Percentiles rank a stretch among this genome's conserved stretches.
Conservation (phyloP, 2,888 invertebrate genomes). For the Andrena haemorrhoa region DNA sequence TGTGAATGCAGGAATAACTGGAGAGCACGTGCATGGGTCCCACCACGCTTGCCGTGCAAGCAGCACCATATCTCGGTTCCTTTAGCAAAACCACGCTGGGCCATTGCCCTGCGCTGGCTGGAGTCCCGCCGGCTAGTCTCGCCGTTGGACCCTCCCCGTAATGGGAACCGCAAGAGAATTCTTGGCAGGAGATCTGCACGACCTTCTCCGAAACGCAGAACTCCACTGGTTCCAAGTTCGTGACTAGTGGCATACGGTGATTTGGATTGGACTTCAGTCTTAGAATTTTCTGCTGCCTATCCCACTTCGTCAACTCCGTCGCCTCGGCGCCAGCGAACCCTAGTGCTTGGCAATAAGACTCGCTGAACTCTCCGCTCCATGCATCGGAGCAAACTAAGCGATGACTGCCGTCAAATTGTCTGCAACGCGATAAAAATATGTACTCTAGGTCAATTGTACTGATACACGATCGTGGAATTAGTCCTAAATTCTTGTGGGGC, state of each 20-base stretch:
- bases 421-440: slow-evolving; percentile 52
- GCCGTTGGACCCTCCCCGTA: slow-evolving; percentile 82
- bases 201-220: slow-evolving; percentile 84
- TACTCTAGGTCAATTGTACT: too few relatives aligned
- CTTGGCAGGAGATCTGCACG: slow-evolving; percentile 87
- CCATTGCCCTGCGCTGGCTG: slow-evolving; percentile 86
- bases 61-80: slow-evolving; percentile 79
- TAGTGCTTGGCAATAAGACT: slow-evolving; percentile 86
- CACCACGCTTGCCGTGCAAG: slow-evolving; percentile 84
- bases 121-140: slow-evolving; percentile 86
- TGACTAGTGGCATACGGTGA: slow-evolving; percentile 80
- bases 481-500: too few relatives aligned
- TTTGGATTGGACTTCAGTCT: slow-evolving; percentile 79
- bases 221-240: slow-evolving; percentile 84
- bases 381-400: slow-evolving; percentile 86
- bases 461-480: too few relatives aligned
- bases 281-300: slow-evolving; percentile 84
- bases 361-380: slow-evolving; percentile 86
- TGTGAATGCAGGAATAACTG: slow-evolving; percentile 83
- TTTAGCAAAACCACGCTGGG: slow-evolving; percentile 86
- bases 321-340: slow-evolving; percentile 86
- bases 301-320: slow-evolving; percentile 84
- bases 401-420: slow-evolving; percentile 80
- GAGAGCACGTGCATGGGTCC: slow-evolving; percentile 83
- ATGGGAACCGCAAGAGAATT: slow-evolving; percentile 84